phyloP scores from a whole-genome alignment of 2,113 vertebrate genomes.

The Chelonoidis abingdonii region DNA sequence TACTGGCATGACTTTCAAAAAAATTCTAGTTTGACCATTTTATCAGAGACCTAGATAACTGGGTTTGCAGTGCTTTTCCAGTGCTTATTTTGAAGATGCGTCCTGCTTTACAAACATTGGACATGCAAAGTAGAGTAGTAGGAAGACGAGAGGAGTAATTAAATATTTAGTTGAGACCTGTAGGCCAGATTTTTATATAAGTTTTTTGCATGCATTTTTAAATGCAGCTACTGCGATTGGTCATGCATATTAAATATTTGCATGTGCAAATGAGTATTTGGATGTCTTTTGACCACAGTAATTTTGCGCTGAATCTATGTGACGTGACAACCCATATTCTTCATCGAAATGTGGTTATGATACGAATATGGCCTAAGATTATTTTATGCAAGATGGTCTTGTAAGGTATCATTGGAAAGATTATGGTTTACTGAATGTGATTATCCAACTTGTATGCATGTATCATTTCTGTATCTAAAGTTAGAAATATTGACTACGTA shows the following conservation, averaged over 20 bases:
- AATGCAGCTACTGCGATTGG: neutral
- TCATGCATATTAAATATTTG: neutral
- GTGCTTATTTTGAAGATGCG: constrained; percentile 1
- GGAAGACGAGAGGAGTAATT: neutral
- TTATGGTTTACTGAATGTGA: too few relatives aligned
- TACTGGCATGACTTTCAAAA: neutral
- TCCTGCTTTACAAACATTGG: constrained; percentile 42
- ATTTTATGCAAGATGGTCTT: too few relatives aligned
- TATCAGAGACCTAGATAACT: neutral
- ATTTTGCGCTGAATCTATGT: neutral
- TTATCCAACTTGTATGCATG: too few relatives aligned
- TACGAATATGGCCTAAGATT: too few relatives aligned
- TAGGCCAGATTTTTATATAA: neutral
- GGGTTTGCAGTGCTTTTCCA: constrained; percentile 41
- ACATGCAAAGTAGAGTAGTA: constrained; percentile 14
- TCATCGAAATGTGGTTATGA: too few relatives aligned
- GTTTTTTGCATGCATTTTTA: neutral
- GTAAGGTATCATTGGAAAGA: too few relatives aligned
- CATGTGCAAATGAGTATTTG: neutral
- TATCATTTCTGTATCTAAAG: too few relatives aligned
- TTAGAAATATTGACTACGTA: too few relatives aligned
- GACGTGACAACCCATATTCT: too few relatives aligned
- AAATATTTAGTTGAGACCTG: neutral
- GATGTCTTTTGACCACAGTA: neutral
- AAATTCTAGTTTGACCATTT: neutral